Evolutionary conservation across 1,140 invertebrate species (phyloP).

Genomic region (Drosophila pallidifrons): DNA sequence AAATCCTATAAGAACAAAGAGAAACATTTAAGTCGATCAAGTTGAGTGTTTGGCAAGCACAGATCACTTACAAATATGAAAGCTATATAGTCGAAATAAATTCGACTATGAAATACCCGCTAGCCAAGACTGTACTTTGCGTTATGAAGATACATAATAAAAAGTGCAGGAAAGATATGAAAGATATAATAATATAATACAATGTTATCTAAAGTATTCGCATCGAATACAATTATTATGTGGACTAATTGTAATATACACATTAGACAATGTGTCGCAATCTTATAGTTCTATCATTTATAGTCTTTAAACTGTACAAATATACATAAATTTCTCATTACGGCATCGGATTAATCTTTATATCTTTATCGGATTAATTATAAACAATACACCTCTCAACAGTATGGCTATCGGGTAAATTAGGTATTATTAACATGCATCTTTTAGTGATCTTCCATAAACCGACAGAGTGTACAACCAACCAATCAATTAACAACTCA

Average conservation of each 20-base stretch:
- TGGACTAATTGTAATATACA: too few relatives aligned
- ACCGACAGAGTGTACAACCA: slow-evolving; percentile 11
- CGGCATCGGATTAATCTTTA: too few relatives aligned
- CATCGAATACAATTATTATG: too few relatives aligned
- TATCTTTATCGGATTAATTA: too few relatives aligned
- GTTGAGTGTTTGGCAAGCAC: slow-evolving; percentile 65
- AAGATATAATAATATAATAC: too few relatives aligned
- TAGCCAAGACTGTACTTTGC: neutral
- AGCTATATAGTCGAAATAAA: neutral
- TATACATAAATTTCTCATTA: neutral
- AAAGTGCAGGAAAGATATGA: too few relatives aligned
- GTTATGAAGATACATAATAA: too few relatives aligned
- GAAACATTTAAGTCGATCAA: slow-evolving; percentile 67
- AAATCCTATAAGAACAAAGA: slow-evolving; percentile 84
- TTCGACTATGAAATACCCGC: neutral
- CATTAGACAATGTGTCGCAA: too few relatives aligned
- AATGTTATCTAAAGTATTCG: too few relatives aligned
- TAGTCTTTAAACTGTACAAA: too few relatives aligned
- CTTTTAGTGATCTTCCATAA: neutral
- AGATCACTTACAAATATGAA: slow-evolving; percentile 13
- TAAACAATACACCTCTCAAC: neutral
- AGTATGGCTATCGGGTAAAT: neutral
- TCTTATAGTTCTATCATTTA: too few relatives aligned
- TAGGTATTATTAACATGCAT: slow-evolving; percentile 31
- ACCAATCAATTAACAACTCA: slow-evolving; percentile 63